Evolutionary conservation across 2,888 invertebrate species (phyloP).

Genomic region (Cremastobaeus sp.): DNA sequence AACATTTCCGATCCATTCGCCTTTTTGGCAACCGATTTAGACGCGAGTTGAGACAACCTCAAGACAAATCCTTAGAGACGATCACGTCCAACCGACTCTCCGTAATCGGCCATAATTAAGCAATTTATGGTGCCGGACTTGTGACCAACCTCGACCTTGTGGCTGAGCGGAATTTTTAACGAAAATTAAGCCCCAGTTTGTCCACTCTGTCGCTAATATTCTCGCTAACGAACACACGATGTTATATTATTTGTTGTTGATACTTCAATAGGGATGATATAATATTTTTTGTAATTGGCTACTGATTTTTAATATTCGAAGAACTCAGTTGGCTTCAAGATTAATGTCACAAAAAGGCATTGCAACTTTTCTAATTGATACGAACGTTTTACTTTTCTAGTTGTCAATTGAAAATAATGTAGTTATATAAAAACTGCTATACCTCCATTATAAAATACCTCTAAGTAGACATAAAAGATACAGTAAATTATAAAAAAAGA

Average conservation of each 20-base stretch:
- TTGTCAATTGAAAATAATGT: too few species aligned
- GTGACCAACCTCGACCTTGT: conserved; percentile 11
- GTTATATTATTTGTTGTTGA: not conserved
- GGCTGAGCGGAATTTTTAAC: conserved; percentile 22
- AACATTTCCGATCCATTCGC: conserved; percentile 65
- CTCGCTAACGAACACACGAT: conserved; percentile 2
- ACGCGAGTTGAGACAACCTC: not conserved
- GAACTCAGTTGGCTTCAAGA: too few species aligned
- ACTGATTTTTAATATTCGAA: too few species aligned
- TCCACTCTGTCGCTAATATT: not conserved
- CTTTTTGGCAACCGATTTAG: conserved; percentile 16
- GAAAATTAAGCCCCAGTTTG: conserved; percentile 4
- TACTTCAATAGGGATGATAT: not conserved
- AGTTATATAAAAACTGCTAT: too few species aligned
- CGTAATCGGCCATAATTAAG: conserved; percentile 54
- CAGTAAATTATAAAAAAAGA: too few species aligned
- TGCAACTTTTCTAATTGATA: too few species aligned
- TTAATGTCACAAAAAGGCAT: too few species aligned
- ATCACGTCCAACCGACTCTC: conserved; percentile 32
- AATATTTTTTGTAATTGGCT: too few species aligned
- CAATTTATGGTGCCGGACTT: conserved; percentile 43
- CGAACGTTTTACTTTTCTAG: too few species aligned
- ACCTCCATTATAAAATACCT: too few species aligned
- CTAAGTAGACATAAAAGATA: too few species aligned
- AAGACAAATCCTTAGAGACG: conserved; percentile 20